phyloP scores from a whole-genome alignment of 2,888 invertebrate species.

The Pseudeuparius sepicola region DNA sequence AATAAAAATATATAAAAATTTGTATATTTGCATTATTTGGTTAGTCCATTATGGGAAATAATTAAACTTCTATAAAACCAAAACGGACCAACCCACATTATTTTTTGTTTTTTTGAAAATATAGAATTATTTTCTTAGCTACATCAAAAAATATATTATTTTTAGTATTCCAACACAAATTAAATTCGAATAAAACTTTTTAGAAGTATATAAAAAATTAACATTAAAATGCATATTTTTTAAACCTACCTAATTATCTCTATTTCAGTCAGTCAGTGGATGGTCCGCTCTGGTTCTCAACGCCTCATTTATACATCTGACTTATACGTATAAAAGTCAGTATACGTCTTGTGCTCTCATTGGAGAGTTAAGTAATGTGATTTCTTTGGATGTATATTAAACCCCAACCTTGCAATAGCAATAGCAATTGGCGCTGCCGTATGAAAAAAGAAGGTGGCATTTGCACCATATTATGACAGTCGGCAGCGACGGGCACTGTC shows the following conservation, averaged over 20 bases:
- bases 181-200: conserved; percentile 3
- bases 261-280: neutral
- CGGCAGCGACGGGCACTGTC: too few species aligned
- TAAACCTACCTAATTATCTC: conserved; percentile 2
- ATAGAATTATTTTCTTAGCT: conserved; percentile 1
- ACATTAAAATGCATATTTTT: conserved; percentile 2
- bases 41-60: conserved; percentile 3
- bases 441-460: too few species aligned
- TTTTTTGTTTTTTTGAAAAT: conserved; percentile 1
- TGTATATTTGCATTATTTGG: conserved; percentile 3
- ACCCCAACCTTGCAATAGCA: too few species aligned
- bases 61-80: conserved; percentile 1
- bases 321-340: too few species aligned
- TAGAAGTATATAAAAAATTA: neutral
- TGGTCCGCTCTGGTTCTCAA: conserved; percentile 3
- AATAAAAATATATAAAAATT: conserved; percentile 1
- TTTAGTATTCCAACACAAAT: conserved; percentile 3
- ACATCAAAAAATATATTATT: conserved; percentile 1
- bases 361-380: too few species aligned
- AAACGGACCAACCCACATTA: conserved; percentile 1
- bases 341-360: too few species aligned
- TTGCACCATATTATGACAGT: too few species aligned
- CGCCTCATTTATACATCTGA: too few species aligned
- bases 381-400: too few species aligned
- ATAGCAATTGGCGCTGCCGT: too few species aligned